phyloP scores from a whole-genome alignment of 1,140 invertebrate species.

The Neodiprion lecontei region DNA sequence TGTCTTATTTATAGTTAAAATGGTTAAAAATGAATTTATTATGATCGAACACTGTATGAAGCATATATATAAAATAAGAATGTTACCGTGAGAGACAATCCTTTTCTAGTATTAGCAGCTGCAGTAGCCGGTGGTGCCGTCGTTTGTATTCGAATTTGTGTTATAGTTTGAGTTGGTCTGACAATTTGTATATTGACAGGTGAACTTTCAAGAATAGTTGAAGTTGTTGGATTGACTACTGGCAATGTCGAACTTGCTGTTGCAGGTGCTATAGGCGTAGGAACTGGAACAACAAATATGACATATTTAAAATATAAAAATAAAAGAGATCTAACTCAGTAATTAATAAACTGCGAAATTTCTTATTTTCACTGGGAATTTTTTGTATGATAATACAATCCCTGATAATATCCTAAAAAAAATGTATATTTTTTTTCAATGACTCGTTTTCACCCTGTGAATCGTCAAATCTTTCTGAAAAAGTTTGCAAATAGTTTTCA shows the following conservation, averaged over 20 bases:
- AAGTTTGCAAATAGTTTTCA: too few relatives aligned
- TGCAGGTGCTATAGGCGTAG: constrained; percentile 47
- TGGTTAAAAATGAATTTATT: constrained; percentile 4
- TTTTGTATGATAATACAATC: background rate
- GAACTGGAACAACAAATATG: constrained; percentile 36
- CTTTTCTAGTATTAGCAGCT: constrained; percentile 68
- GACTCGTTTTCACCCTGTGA: too few relatives aligned
- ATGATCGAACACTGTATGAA: constrained; percentile 2
- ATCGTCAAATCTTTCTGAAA: too few relatives aligned
- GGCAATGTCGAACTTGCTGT: constrained; percentile 51
- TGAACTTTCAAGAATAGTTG: constrained; percentile 46
- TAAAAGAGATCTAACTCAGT: background rate
- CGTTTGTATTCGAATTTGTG: constrained; percentile 65
- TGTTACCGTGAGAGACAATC: constrained; percentile 81
- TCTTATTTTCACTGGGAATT: background rate
- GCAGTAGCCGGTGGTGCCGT: constrained; percentile 60
- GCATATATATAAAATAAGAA: constrained; percentile 6
- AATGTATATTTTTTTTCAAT: background rate
- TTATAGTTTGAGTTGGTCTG: constrained; percentile 61
- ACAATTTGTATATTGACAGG: constrained; percentile 56
- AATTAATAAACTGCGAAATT: too few relatives aligned
- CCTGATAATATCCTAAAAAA: constrained; percentile 1
- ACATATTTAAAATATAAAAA: constrained; percentile 16
- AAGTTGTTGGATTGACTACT: constrained; percentile 45
- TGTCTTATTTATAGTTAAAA: constrained; percentile 17